Evolutionary conservation across 2,888 invertebrate species (phyloP).

Genomic region (Nephrotoma appendiculata): DNA sequence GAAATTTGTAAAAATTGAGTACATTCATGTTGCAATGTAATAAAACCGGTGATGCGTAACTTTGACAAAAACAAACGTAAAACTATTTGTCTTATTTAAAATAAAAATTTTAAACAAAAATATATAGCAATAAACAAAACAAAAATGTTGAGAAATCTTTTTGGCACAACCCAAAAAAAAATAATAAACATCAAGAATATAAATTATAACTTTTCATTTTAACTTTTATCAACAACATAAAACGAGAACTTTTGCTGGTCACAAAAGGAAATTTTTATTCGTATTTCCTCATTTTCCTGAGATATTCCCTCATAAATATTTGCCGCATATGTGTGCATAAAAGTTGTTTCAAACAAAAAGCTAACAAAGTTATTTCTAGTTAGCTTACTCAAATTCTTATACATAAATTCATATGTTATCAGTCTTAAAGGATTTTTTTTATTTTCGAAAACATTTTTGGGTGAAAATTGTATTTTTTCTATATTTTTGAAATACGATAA

Average conservation of each 20-base stretch:
- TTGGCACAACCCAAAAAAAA: background rate
- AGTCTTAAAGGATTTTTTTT: background rate
- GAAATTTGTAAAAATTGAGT: background rate
- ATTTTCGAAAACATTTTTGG: background rate
- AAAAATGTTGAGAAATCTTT: background rate
- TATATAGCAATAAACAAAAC: background rate
- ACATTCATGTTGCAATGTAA: background rate
- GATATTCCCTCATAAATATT: background rate
- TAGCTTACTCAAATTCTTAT: background rate
- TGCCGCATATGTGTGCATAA: background rate
- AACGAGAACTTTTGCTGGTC: background rate
- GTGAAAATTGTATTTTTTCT: background rate
- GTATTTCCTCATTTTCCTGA: background rate
- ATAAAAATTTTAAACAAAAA: background rate
- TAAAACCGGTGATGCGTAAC: background rate
- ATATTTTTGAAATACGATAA: background rate
- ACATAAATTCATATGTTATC: background rate
- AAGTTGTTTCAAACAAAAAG: background rate
- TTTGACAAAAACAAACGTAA: background rate
- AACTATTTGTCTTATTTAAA: background rate
- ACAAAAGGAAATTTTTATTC: background rate
- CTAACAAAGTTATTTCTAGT: background rate
- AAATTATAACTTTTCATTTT: background rate
- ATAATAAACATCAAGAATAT: background rate
- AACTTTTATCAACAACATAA: background rate